Evolutionary conservation across 2,797 vertebrate species (phyloP).

Genomic region (Cryptoblepharus egeriae): DNA sequence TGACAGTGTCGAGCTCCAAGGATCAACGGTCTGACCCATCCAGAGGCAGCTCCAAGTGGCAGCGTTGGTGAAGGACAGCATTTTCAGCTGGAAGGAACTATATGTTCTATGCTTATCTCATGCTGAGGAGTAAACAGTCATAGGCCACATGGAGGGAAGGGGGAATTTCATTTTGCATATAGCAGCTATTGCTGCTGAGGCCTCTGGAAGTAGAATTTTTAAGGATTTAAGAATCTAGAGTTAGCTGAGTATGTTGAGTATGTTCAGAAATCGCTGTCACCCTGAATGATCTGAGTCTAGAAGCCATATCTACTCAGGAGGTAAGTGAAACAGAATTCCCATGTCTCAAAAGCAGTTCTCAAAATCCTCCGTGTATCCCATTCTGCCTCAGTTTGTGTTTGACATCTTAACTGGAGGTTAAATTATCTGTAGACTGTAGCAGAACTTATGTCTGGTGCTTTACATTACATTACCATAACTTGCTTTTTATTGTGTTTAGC

Average conservation of each 20-base stretch:
- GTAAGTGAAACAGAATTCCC: conserved; percentile 9
- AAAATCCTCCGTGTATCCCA: not conserved
- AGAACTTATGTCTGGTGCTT: not conserved
- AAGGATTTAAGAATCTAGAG: not conserved
- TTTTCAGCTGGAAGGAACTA: conserved; percentile 1
- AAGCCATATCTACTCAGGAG: conserved; percentile 4
- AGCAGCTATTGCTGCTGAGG: not conserved
- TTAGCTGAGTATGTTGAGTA: not conserved
- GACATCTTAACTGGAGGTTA: not conserved
- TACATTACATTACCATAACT: not conserved
- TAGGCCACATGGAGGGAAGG: not conserved
- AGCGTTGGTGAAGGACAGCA: not conserved
- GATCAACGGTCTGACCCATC: too few relatives aligned
- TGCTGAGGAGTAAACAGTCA: not conserved
- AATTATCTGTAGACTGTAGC: not conserved
- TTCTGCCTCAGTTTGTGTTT: not conserved
- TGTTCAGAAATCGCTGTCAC: conserved; percentile 4
- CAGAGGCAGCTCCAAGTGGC: not conserved
- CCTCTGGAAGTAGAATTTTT: not conserved
- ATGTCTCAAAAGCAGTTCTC: not conserved
- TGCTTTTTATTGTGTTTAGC: not conserved
- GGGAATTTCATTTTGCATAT: not conserved
- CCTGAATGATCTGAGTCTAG: not conserved
- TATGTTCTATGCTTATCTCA: conserved; percentile 6
- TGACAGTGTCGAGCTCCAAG: too few relatives aligned